Base-by-base conservation (phyloP, 2,113 vertebrate species). In the Gila orcuttii region DNA sequence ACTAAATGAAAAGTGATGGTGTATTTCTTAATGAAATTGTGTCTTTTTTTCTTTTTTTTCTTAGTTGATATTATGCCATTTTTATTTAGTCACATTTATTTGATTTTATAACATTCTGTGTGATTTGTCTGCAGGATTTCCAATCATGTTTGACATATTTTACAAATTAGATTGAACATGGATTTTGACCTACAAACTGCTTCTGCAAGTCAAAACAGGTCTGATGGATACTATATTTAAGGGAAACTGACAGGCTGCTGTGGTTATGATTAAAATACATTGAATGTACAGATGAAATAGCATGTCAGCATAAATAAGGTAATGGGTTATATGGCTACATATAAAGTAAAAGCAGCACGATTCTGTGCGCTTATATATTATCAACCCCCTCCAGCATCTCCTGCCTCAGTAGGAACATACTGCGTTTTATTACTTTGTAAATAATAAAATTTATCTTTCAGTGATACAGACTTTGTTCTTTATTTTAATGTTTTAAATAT, bases 281-380 rank as follows among this genome's bases (percentile, higher is more conserved):
- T 77, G 74, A 77, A 55, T 52, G 47, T 55, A 77, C 47, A 77
- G 74, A 77, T 77, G 74, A 77, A 77, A 77, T 21, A 9, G 45
- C 47, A 19, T 55, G 47, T 77, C 74, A 77, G 74, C 74, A 77
- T 47, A 77, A 77, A 77, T 77, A 77, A 77, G 74, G 47, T 55
- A 77, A 77, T 77, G 74, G 42, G n/a, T 55, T 33, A 77, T 52
- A 19, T 55, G 45, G 7, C 45, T 15, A 52, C 74, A 77, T 55
- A 11, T 77, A 25, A 77, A 55, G 74, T 55, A 31, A 55, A 77
- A 77, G 74, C 74, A 77, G 13, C 74, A 77, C 3, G 3, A 47
- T 52, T 77, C 47, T 10, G 74, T 31, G 47, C 5, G 47, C 25
- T 21, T 76, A 76, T 55, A 77, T 77, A 55, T 77, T 55, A 77